phyloP scores from a whole-genome alignment of 2,888 invertebrate genomes.

The Enchytraeus crypticus region DNA sequence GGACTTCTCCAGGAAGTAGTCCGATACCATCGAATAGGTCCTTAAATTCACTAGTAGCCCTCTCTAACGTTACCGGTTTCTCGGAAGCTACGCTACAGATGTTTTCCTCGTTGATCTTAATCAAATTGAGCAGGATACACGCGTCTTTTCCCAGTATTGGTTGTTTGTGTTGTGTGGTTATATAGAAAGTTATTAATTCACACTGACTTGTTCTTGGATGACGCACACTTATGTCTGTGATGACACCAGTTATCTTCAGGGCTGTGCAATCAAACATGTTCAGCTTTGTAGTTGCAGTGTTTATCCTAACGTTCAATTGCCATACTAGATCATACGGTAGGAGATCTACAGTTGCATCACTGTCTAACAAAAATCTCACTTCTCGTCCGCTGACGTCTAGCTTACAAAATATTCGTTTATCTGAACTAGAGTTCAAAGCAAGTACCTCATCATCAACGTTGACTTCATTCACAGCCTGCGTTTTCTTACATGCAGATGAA shows the following conservation, averaged over 20 bases:
- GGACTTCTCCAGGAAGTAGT: neutral
- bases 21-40: neutral
- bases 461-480: neutral
- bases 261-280: no score
- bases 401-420: no score
- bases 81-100: neutral
- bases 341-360: no score
- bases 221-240: neutral
- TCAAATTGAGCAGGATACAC: neutral
- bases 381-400: no score
- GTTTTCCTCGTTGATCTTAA: neutral
- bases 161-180: neutral
- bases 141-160: neutral
- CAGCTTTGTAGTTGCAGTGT: no score
- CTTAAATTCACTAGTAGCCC: neutral
- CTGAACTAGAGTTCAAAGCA: neutral
- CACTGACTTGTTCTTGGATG: neutral
- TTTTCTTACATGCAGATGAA: neutral
- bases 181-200: neutral
- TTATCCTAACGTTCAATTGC: no score
- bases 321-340: no score
- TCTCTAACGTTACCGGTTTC: neutral
- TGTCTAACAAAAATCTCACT: no score
- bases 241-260: neutral
- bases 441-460: neutral